These are phyloP conservation scores for Oreochromis tanganicae DNA, from an alignment of 2,113 vertebrate genomes.

Conservation along the genomic window DNA sequence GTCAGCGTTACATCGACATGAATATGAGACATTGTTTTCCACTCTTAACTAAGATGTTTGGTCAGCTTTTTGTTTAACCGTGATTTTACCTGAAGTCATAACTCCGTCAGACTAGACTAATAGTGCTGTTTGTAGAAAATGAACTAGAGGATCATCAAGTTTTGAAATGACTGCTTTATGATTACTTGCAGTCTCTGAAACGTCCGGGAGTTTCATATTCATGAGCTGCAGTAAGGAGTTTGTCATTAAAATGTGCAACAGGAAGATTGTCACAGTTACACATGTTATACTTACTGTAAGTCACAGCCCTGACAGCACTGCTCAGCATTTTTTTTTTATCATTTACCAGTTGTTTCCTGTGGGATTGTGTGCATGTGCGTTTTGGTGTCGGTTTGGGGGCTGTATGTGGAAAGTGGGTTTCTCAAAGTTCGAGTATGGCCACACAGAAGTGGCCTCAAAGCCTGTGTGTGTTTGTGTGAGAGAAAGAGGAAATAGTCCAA, in stretches of 20 bases:
- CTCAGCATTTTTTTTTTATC: constrained; percentile 1
- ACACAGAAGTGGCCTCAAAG: neutral
- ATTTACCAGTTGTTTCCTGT: constrained; percentile 40
- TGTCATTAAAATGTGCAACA: neutral
- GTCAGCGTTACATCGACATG: neutral
- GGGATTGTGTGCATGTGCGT: neutral
- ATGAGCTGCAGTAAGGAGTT: neutral
- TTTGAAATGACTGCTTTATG: neutral
- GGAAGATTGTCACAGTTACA: neutral
- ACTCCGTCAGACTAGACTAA: neutral
- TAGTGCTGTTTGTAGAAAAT: neutral
- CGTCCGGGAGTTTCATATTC: neutral
- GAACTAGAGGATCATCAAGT: neutral
- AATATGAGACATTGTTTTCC: neutral
- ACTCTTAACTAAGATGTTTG: neutral
- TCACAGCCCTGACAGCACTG: neutral
- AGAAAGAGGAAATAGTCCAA: neutral
- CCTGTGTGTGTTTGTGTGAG: neutral
- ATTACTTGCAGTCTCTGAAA: neutral
- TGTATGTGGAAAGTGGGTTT: neutral
- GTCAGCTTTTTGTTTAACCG: neutral
- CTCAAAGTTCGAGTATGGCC: neutral
- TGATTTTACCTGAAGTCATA: neutral
- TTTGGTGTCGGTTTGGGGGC: neutral
- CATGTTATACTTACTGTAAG: constrained; percentile 9